Percentiles rank a stretch among this genome's conserved stretches.
Conservation (phyloP, 2,113 vertebrate species). For the Proteles cristata region DNA sequence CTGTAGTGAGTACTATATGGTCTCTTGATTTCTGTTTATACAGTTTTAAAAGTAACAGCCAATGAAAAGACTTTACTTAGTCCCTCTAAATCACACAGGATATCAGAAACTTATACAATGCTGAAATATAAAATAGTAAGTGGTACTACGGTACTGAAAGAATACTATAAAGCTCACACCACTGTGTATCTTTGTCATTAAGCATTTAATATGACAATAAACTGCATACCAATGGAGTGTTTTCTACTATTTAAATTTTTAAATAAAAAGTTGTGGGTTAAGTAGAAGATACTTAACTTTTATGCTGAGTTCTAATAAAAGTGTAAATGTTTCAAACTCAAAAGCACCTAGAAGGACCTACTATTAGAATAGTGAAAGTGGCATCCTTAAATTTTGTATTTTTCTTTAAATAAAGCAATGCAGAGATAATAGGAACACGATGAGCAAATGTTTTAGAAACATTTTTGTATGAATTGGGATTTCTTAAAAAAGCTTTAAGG, state of each 20-base stretch:
- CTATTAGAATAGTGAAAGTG: neutral
- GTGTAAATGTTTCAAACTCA: slow-evolving; percentile 8
- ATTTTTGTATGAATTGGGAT: neutral
- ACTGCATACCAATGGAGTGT: neutral
- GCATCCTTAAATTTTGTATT: slow-evolving; percentile 18
- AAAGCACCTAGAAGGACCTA: neutral
- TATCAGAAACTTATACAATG: neutral
- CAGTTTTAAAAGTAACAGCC: slow-evolving; percentile 25
- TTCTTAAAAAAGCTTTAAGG: slow-evolving; percentile 41
- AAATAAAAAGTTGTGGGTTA: neutral
- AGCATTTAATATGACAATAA: neutral
- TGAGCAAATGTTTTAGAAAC: slow-evolving; percentile 50
- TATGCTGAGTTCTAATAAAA: neutral
- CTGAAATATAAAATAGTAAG: neutral
- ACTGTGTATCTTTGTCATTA: neutral
- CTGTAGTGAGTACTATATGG: neutral
- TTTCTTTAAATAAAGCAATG: slow-evolving; percentile 43
- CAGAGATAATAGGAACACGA: neutral
- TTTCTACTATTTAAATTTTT: slow-evolving; percentile 33
- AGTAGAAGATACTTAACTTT: neutral
- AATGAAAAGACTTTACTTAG: neutral
- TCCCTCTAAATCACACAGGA: neutral
- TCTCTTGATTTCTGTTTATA: slow-evolving; percentile 12
- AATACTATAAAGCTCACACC: slow-evolving; percentile 12
- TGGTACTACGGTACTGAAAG: neutral